Evolutionary conservation across 2,113 vertebrate genomes (phyloP), one percentile per base, ranked within the genome.

Genomic region (Anthoscopus minutus): DNA sequence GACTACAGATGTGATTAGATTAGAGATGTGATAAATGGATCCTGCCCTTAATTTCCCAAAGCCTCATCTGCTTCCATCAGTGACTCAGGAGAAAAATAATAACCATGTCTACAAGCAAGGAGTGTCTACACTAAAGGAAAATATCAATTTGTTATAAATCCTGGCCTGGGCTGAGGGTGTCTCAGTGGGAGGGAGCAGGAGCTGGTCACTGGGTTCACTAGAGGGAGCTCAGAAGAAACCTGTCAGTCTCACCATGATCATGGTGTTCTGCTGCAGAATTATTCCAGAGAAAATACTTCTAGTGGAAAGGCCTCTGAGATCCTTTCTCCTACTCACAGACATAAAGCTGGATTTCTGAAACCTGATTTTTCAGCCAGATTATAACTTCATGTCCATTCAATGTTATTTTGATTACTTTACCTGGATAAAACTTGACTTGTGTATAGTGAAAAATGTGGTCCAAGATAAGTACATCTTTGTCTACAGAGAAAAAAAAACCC

Each of bases 221-320:
- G 96, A 62, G 96, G 96, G 94, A 94, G 96, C 95, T 91, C 92
- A 80, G 93, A 96, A 96, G 88, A 91, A 97, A 92, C 40, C 27
- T 65, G 69, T 56, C 64, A 20, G 11, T 31, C 40, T 85, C 38
- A 69, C 24, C 2, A 15, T 22, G 48, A 31, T 72, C 66, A 66
- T 37, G 58, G 37, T 65, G 42, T 28, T 93, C 33, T 72, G 48
- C 47, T 71, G 64, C 64, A 92, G 67, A 88, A 79, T 78, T 92
- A 62, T 64, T 89, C 50, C 71, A 91, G 53, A 81, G 70, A 73
- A 62, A 54, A 31, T 16, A 62, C 33, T 14, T 42, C 25, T 48
- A 20, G 30, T 24, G 9, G 37, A 81, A 81, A 76, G 71, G 23
- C 57, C 27, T 94, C 54, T 1, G 3, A 88, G 27, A 15, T 66